phyloP scores from a whole-genome alignment of 2,888 invertebrate species.

The Cyclophora punctaria region DNA sequence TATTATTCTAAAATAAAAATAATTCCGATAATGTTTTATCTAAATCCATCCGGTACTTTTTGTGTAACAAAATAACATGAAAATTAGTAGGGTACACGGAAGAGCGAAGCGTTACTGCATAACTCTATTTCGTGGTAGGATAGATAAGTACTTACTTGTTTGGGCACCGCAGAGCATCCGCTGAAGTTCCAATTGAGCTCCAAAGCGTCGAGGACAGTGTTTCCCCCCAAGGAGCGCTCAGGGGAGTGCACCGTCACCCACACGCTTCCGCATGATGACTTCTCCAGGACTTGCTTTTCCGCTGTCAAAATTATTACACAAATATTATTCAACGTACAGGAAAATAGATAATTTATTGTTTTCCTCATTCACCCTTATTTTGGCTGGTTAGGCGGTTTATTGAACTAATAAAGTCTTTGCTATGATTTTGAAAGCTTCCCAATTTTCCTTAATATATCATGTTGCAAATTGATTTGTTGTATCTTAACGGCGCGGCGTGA shows the following conservation, averaged over 20 bases:
- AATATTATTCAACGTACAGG: too few relatives aligned
- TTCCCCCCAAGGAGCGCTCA: conserved; percentile 28
- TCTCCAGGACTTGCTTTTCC: conserved; percentile 45
- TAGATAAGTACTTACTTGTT: conserved; percentile 37
- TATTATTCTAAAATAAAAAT: not conserved
- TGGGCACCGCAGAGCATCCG: conserved; percentile 48
- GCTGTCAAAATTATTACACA: conserved; percentile 23
- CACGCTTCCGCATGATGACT: conserved; percentile 58
- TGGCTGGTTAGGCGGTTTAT: too few relatives aligned
- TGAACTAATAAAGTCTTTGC: too few relatives aligned
- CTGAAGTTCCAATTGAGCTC: conserved; percentile 70
- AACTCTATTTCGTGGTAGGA: too few relatives aligned
- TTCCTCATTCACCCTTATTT: too few relatives aligned
- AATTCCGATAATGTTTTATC: not conserved
- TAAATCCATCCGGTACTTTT: too few relatives aligned
- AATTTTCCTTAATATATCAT: too few relatives aligned
- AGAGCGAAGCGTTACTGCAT: too few relatives aligned
- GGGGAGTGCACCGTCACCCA: conserved; percentile 67
- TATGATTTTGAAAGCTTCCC: too few relatives aligned
- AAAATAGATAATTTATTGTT: too few relatives aligned
- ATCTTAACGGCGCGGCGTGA: too few relatives aligned
- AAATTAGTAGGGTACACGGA: not conserved
- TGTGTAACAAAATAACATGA: not conserved
- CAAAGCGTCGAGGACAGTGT: conserved; percentile 46
- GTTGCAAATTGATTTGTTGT: too few relatives aligned